Percentiles rank a stretch among this genome's conserved stretches.
phyloP scores from a whole-genome alignment of 1,140 invertebrate species.

The Panagrolaimus sp. region DNA sequence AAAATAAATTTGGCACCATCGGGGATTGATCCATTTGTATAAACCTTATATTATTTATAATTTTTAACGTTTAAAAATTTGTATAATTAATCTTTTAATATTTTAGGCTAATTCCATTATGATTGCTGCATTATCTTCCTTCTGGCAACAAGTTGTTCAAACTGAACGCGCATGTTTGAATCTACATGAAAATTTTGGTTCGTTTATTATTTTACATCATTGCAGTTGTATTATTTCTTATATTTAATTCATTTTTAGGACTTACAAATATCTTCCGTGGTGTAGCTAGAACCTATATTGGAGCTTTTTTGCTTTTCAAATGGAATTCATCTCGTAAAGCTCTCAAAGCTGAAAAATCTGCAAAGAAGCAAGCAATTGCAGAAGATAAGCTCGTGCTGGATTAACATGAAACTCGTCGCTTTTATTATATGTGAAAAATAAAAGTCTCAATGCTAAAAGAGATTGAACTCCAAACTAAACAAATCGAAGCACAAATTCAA shows the following conservation, averaged over 20 bases:
- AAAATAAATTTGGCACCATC: too few relatives aligned
- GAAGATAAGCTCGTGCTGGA: not conserved
- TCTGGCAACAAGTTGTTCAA: constrained; percentile 40
- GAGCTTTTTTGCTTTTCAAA: constrained; percentile 45
- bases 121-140: constrained; percentile 37
- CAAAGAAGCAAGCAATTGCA: not conserved
- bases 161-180: constrained; percentile 48
- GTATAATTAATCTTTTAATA: too few relatives aligned
- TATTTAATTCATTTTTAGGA: constrained; percentile 19
- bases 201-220: not conserved
- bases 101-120: constrained; percentile 9
- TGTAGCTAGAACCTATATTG: constrained; percentile 43
- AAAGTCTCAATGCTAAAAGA: constrained; percentile 82
- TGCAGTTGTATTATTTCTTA: too few relatives aligned
- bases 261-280: constrained; percentile 47
- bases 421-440: constrained; percentile 69
- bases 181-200: constrained; percentile 49
- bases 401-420: too few relatives aligned
- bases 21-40: too few relatives aligned
- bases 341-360: constrained; percentile 4
- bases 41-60: too few relatives aligned
- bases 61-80: too few relatives aligned
- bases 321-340: constrained; percentile 43
- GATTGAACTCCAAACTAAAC: constrained; percentile 74
- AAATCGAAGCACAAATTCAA: constrained; percentile 85